phyloP scores from a whole-genome alignment of 2,113 vertebrate genomes.

The Recurvirostra avosetta region DNA sequence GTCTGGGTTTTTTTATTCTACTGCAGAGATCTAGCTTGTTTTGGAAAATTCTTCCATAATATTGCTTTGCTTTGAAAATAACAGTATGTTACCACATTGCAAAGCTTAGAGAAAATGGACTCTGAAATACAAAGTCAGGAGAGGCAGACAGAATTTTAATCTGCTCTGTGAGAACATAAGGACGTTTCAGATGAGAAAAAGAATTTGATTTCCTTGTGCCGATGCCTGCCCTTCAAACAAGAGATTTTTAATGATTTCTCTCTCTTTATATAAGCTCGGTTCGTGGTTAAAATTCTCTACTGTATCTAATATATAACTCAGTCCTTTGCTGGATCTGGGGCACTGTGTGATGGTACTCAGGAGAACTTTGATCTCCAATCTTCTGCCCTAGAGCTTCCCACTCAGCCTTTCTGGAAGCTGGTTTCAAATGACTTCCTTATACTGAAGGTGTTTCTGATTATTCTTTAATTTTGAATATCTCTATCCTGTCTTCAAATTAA shows the following conservation, averaged over 20 bases:
- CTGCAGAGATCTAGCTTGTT: neutral
- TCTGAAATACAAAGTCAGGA: neutral
- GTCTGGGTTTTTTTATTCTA: neutral
- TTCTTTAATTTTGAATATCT: neutral
- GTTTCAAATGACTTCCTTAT: neutral
- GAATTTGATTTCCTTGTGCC: neutral
- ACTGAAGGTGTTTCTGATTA: neutral
- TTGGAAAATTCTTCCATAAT: neutral
- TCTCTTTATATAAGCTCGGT: neutral
- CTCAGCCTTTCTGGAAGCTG: neutral
- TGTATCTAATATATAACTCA: neutral
- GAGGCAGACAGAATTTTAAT: neutral
- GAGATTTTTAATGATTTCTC: neutral
- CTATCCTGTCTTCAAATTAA: neutral
- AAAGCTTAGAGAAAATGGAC: neutral
- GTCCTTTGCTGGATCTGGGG: neutral
- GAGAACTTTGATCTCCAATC: neutral
- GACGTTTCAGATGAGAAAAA: neutral
- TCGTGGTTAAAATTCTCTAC: neutral
- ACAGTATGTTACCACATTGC: neutral
- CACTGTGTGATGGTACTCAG: neutral
- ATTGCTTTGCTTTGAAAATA: neutral
- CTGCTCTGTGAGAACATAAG: neutral
- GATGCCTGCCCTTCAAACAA: neutral
- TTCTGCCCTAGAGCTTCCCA: neutral